Percentiles rank a stretch among this genome's conserved stretches.
Conservation (phyloP, 2,888 invertebrate genomes). For the Alviniconcha strummeri region DNA sequence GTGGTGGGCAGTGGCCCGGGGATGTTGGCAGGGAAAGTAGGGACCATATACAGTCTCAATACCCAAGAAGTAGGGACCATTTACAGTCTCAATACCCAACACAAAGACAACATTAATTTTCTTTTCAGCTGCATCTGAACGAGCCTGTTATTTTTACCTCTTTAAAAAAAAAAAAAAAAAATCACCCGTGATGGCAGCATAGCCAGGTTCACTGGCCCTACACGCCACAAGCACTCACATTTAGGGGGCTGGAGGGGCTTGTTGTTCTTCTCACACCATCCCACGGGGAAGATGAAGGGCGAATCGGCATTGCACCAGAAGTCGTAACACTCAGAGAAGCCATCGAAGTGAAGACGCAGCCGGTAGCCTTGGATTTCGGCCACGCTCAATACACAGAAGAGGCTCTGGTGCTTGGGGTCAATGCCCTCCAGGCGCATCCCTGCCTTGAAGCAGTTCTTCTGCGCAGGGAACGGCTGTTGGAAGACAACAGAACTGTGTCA, state of each 20-base stretch:
- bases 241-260: slow-evolving; percentile 87
- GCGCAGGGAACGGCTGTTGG: slow-evolving; percentile 81
- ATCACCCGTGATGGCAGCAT: too few species aligned
- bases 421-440: slow-evolving; percentile 95
- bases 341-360: slow-evolving; percentile 92
- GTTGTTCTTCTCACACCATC: slow-evolving; percentile 93
- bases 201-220: too few species aligned
- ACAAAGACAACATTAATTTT: too few species aligned
- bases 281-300: slow-evolving; percentile 91
- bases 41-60: too few species aligned
- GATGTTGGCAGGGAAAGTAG: too few species aligned
- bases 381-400: slow-evolving; percentile 91
- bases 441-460: slow-evolving; percentile 79
- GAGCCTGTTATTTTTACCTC: too few species aligned
- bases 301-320: slow-evolving; percentile 96
- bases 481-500: neutral
- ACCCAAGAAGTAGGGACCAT: too few species aligned
- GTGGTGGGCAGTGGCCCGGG: too few species aligned
- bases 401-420: slow-evolving; percentile 91
- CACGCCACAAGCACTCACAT: slow-evolving; percentile 69
- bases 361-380: slow-evolving; percentile 86
- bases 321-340: slow-evolving; percentile 90
- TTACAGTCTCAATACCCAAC: too few species aligned
- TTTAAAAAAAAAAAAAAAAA: too few species aligned
- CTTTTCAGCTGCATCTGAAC: too few species aligned